Conservation (phyloP, 2,888 invertebrate species). For the Chrysotoxum bicinctum region DNA sequence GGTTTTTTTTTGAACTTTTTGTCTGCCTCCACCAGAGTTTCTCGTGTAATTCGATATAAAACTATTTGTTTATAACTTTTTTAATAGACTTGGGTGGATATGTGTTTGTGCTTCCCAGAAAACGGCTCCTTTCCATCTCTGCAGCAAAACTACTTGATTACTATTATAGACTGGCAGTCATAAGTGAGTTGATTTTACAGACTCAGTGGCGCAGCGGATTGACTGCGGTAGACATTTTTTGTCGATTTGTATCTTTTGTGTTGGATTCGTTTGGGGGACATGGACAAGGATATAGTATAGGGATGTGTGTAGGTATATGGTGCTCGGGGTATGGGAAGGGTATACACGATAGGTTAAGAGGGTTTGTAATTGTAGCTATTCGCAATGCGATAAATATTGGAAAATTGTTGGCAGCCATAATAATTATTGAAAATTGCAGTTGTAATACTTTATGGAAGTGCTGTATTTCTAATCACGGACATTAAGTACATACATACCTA, state of each 20-base stretch:
- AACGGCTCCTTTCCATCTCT: conserved; percentile 22
- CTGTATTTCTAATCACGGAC: not conserved
- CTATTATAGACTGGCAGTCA: conserved; percentile 49
- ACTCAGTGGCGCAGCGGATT: conserved; percentile 62
- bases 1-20: conserved; percentile 10
- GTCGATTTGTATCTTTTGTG: not conserved
- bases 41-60: conserved; percentile 68
- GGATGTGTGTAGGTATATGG: not conserved
- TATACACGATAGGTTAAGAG: not conserved
- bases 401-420: conserved; percentile 1
- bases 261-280: not conserved
- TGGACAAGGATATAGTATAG: not conserved
- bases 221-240: conserved; percentile 28
- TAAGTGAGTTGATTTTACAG: conserved; percentile 66
- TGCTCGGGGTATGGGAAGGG: not conserved
- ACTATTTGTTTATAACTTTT: conserved; percentile 71
- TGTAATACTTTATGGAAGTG: not conserved
- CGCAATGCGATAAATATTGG: conserved; percentile 25
- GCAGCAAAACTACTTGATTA: conserved; percentile 33
- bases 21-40: conserved; percentile 15
- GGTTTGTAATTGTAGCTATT: conserved; percentile 28
- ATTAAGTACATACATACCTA: too few species aligned
- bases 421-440: not conserved
- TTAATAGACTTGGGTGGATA: conserved; percentile 28
- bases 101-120: conserved; percentile 55